Conservation (phyloP, 2,888 invertebrate genomes). For the Parnassius smintheus region DNA sequence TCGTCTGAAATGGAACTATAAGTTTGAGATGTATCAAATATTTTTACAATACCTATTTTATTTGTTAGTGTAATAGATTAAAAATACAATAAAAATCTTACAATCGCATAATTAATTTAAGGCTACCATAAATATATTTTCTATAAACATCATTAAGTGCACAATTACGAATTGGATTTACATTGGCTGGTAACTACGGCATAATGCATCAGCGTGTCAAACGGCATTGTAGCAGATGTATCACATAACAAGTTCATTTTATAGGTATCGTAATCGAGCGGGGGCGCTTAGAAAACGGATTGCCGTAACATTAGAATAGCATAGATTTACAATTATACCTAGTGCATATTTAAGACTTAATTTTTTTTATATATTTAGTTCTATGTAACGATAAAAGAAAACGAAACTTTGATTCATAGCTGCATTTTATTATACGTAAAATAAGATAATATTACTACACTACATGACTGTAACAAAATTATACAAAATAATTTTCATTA, state of each 20-base stretch:
- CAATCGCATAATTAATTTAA: constrained; percentile 49
- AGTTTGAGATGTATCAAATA: no score
- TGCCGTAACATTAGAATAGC: constrained; percentile 30
- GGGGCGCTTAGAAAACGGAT: constrained; percentile 41
- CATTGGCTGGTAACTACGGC: constrained; percentile 39
- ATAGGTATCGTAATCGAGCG: constrained; percentile 64
- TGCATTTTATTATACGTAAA: no score
- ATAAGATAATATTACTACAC: no score
- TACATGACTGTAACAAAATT: no score
- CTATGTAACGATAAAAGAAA: no score
- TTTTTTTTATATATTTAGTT: no score
- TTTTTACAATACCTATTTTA: no score
- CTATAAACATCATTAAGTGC: constrained; percentile 58
- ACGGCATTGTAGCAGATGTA: constrained; percentile 73
- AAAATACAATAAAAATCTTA: constrained; percentile 31
- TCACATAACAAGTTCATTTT: constrained; percentile 75
- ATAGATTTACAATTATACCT: constrained; percentile 37
- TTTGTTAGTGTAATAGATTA: no score
- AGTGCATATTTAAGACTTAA: no score
- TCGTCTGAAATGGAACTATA: no score
- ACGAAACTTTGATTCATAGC: no score
- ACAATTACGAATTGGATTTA: constrained; percentile 62
- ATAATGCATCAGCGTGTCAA: constrained; percentile 72
- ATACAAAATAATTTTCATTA: no score
- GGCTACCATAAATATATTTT: constrained; percentile 40